Conservation (phyloP, 2,797 vertebrate genomes). For the Sebastes baramenuke region DNA sequence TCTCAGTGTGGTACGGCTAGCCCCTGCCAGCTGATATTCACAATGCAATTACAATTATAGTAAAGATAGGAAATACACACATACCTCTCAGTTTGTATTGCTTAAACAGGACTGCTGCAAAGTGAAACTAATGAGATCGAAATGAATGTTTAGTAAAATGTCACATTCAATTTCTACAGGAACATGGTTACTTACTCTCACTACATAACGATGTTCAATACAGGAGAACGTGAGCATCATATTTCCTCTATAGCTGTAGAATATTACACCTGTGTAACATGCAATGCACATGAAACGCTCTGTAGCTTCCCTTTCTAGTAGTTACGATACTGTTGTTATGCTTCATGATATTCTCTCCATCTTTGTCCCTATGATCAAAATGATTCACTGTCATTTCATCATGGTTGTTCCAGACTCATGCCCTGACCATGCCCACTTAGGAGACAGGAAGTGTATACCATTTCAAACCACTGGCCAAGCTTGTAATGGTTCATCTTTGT, state of each 20-base stretch:
- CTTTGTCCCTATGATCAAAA: neutral
- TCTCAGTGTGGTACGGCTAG: slow-evolving; percentile 23
- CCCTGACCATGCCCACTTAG: too few species aligned
- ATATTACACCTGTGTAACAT: neutral
- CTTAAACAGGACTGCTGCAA: slow-evolving; percentile 4
- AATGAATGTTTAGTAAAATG: slow-evolving; percentile 17
- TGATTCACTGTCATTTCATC: neutral
- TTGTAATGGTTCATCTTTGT: neutral
- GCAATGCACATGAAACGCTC: neutral
- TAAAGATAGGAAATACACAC: slow-evolving; percentile 3
- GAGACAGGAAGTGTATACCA: too few species aligned
- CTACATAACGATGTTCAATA: neutral
- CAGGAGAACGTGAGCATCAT: neutral
- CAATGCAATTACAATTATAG: slow-evolving; percentile 11
- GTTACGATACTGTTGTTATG: neutral
- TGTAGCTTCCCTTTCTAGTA: neutral
- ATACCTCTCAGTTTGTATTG: slow-evolving; percentile 13
- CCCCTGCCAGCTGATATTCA: slow-evolving; percentile 32
- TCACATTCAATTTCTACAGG: slow-evolving; percentile 11
- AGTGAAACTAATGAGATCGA: slow-evolving; percentile 26
- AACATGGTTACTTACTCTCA: slow-evolving; percentile 3
- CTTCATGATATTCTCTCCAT: neutral
- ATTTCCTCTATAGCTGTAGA: neutral
- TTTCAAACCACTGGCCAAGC: too few species aligned
- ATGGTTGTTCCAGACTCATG: neutral